Evolutionary conservation across 2,888 invertebrate genomes (phyloP).

Genomic region (Ochlodes sylvanus): DNA sequence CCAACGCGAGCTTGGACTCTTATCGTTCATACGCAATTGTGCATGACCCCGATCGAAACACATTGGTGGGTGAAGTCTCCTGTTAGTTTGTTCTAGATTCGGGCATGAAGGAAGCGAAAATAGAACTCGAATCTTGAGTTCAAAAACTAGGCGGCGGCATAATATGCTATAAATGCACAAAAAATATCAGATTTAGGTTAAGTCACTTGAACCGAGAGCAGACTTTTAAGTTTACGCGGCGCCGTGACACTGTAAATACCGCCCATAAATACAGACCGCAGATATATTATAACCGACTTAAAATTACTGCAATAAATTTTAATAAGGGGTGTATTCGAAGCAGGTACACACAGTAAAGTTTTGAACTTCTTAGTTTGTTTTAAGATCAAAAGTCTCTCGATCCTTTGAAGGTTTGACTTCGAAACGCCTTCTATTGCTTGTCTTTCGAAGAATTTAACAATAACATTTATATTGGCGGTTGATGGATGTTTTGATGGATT

Average conservation of each 20-base stretch:
- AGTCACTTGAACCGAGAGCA: constrained; percentile 11
- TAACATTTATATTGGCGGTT: constrained; percentile 23
- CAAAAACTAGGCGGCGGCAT: constrained; percentile 3
- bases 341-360: not conserved
- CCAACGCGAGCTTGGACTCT: constrained; percentile 19
- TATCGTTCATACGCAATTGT: constrained; percentile 39
- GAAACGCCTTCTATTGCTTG: constrained; percentile 16
- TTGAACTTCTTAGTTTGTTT: constrained; percentile 9
- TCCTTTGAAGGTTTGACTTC: constrained; percentile 23
- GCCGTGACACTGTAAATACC: not conserved
- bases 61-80: constrained; percentile 22
- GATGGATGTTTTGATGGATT: constrained; percentile 20
- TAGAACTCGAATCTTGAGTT: constrained; percentile 27
- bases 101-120: constrained; percentile 21
- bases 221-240: not conserved
- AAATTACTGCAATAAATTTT: not conserved
- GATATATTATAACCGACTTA: not conserved
- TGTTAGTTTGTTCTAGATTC: constrained; percentile 27
- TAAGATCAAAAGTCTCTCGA: not conserved
- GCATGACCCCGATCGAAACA: constrained; percentile 33
- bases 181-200: constrained; percentile 25
- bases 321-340: not conserved
- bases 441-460: constrained; percentile 10
- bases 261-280: not conserved
- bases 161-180: not conserved